Percentiles rank a stretch among this genome's conserved stretches.
Evolutionary conservation across 2,888 invertebrate genomes (phyloP).

Genomic region (Apodemia mormo): DNA sequence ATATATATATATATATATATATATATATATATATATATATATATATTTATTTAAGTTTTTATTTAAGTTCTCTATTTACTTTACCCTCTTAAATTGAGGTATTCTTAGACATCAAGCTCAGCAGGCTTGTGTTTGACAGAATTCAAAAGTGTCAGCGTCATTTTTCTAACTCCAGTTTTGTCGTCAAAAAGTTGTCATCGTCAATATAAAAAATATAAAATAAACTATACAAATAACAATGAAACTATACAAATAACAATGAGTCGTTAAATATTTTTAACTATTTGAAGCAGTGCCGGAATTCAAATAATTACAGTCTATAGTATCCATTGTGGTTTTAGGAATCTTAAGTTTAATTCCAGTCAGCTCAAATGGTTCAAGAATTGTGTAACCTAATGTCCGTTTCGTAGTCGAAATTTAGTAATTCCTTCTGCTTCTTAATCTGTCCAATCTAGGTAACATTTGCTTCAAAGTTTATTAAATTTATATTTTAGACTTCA

Average conservation of each 20-base stretch:
- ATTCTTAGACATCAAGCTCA: background rate
- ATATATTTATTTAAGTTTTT: too few species aligned
- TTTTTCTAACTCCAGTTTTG: too few species aligned
- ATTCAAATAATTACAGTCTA: conserved; percentile 2
- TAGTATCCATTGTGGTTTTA: conserved; percentile 8
- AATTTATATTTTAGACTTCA: background rate
- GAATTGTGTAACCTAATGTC: background rate
- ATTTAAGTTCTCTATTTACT: background rate
- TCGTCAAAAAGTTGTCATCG: too few species aligned
- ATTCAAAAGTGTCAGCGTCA: too few species aligned
- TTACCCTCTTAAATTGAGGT: background rate
- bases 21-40: too few species aligned
- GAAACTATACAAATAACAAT: too few species aligned
- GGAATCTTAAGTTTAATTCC: conserved; percentile 8
- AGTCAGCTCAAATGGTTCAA: background rate
- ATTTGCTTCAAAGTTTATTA: background rate
- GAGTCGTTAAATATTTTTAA: background rate
- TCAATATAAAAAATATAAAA: too few species aligned
- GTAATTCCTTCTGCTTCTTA: background rate
- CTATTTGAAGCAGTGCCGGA: background rate
- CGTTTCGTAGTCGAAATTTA: background rate
- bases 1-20: too few species aligned
- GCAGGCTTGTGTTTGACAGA: too few species aligned
- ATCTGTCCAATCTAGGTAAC: background rate
- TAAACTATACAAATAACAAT: too few species aligned